A percentile compares a stretch with the other conserved stretches of the same genome.
phyloP scores from a whole-genome alignment of 2,888 invertebrate species.

The Thereva unica region DNA sequence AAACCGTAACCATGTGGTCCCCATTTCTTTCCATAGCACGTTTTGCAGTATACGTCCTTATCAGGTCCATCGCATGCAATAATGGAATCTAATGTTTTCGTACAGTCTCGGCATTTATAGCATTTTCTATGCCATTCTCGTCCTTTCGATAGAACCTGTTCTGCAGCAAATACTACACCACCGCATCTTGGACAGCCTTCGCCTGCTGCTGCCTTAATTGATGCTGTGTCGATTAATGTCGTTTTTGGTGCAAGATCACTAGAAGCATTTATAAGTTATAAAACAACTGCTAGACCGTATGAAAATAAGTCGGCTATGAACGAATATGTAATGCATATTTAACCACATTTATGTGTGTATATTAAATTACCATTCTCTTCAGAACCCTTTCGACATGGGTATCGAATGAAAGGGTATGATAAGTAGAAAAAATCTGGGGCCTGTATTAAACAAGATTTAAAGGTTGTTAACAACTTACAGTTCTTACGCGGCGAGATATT shows the following conservation, averaged over 20 bases:
- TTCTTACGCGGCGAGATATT: too few species aligned
- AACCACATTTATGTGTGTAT: too few species aligned
- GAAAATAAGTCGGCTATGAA: too few species aligned
- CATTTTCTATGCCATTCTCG: constrained; percentile 92
- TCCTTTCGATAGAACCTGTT: constrained; percentile 89
- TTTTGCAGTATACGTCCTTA: constrained; percentile 91
- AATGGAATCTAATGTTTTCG: constrained; percentile 92
- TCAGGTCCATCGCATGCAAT: constrained; percentile 95
- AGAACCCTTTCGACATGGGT: too few species aligned
- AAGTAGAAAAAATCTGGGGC: too few species aligned
- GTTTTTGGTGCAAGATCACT: constrained; percentile 77
- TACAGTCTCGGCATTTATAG: constrained; percentile 91
- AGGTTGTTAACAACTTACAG: too few species aligned
- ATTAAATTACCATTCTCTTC: too few species aligned
- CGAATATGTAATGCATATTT: too few species aligned
- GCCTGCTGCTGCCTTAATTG: constrained; percentile 79
- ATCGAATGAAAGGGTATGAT: too few species aligned
- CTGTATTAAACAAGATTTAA: too few species aligned
- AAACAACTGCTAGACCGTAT: too few species aligned
- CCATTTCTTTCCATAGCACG: constrained; percentile 97
- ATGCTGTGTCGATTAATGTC: constrained; percentile 77
- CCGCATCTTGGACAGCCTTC: constrained; percentile 90
- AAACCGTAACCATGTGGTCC: constrained; percentile 97
- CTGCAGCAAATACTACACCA: constrained; percentile 90
- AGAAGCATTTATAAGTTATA: too few species aligned